These are phyloP conservation scores for Lasioglossum leucozonium DNA, from an alignment of 2,888 invertebrate genomes.

Conservation along the genomic window DNA sequence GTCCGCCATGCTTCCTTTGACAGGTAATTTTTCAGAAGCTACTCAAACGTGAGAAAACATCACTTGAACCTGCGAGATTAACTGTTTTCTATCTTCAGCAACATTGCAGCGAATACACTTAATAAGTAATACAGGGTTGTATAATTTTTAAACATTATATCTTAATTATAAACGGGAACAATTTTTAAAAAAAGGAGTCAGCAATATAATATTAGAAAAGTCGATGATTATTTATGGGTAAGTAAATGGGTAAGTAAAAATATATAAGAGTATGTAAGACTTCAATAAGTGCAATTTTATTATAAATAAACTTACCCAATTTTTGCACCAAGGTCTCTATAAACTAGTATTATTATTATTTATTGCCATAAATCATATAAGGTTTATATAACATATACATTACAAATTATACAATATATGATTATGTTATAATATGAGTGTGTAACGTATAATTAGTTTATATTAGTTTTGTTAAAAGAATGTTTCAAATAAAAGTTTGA, in stretches of 20 bases:
- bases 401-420: no score
- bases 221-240: neutral
- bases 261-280: neutral
- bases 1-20: conserved; percentile 19
- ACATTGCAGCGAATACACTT: neutral
- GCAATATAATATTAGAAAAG: neutral
- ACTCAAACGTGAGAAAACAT: conserved; percentile 3
- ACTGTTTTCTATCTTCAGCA: conserved; percentile 3
- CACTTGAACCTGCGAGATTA: conserved; percentile 25
- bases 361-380: no score
- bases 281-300: neutral
- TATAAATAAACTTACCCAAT: neutral
- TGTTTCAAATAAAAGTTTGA: neutral
- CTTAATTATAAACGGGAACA: neutral
- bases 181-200: neutral
- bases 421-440: no score
- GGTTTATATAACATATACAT: no score
- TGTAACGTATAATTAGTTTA: no score
- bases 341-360: no score
- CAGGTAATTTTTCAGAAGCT: conserved; percentile 31
- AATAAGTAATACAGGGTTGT: neutral
- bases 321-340: no score
- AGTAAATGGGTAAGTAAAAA: neutral
- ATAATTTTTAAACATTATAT: neutral
- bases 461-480: no score